A percentile compares a stretch with the other conserved stretches of the same genome.
Conservation (phyloP, 2,888 invertebrate genomes). For the Diogma glabrata region DNA sequence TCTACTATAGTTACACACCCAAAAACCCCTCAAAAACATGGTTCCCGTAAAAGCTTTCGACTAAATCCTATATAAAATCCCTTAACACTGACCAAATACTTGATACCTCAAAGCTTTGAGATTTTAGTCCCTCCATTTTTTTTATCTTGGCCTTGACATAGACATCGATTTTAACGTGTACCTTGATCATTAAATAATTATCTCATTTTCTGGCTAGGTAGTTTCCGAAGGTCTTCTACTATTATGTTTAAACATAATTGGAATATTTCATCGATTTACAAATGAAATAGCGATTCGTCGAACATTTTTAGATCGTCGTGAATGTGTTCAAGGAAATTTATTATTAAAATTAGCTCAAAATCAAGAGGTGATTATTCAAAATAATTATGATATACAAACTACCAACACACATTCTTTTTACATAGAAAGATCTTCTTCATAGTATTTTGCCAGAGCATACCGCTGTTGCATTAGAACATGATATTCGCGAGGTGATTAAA, state of each 20-base stretch:
- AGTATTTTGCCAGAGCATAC: conserved; percentile 82
- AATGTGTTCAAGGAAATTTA: conserved; percentile 74
- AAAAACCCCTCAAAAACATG: too few relatives aligned
- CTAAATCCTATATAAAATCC: too few relatives aligned
- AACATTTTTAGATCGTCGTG: conserved; percentile 76
- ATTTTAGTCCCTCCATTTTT: too few relatives aligned
- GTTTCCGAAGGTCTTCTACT: conserved; percentile 60
- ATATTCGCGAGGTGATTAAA: conserved; percentile 45
- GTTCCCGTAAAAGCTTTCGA: too few relatives aligned
- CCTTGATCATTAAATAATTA: too few relatives aligned
- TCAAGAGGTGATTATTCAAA: conserved; percentile 52
- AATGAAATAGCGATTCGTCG: conserved; percentile 77
- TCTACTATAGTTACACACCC: too few relatives aligned
- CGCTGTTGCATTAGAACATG: conserved; percentile 48
- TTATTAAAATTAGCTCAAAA: conserved; percentile 71
- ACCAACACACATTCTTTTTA: conserved; percentile 7
- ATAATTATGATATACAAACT: conserved; percentile 1
- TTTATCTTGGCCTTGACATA: too few relatives aligned
- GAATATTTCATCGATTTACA: conserved; percentile 78
- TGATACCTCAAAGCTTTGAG: too few relatives aligned
- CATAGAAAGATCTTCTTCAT: conserved; percentile 68
- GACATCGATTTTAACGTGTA: too few relatives aligned
- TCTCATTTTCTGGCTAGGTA: too few relatives aligned
- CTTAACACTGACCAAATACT: too few relatives aligned
- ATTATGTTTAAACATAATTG: conserved; percentile 65